Evolutionary conservation across 1,140 invertebrate genomes (phyloP).

Genomic region (Semibalanus balanoides): DNA sequence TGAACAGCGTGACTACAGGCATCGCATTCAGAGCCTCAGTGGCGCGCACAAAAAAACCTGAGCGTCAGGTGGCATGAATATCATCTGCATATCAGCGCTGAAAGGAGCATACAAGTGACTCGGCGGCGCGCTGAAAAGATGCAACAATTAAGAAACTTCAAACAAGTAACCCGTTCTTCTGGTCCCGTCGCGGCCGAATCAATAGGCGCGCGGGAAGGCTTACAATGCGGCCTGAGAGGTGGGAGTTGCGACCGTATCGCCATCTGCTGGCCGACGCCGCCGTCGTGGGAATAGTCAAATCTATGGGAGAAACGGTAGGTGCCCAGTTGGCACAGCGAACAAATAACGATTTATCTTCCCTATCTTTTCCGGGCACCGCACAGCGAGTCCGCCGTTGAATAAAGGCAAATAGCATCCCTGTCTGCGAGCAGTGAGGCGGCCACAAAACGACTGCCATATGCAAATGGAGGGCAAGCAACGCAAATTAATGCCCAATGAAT

Average conservation of each 20-base stretch:
- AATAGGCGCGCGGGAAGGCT: neutral
- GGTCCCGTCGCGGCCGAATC: neutral
- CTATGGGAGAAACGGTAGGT: neutral
- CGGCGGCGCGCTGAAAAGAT: neutral
- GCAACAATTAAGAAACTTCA: conserved; percentile 2
- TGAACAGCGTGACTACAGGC: too few species aligned
- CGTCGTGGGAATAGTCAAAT: neutral
- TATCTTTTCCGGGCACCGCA: neutral
- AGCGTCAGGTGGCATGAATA: neutral
- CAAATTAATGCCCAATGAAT: conserved; percentile 1
- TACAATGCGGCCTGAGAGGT: neutral
- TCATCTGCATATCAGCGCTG: neutral
- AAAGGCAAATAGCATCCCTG: neutral
- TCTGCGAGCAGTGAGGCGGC: neutral
- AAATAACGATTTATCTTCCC: neutral
- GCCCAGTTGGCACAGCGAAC: neutral
- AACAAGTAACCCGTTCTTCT: conserved; percentile 2
- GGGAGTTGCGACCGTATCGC: neutral
- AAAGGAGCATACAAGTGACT: neutral
- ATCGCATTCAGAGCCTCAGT: too few species aligned
- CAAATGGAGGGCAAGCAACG: neutral
- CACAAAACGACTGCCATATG: neutral
- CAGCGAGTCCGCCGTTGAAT: neutral
- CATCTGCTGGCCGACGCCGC: too few species aligned
- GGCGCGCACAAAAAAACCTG: neutral